Percentiles rank a stretch among this genome's conserved stretches.
These are phyloP conservation scores for Rhinopithecus roxellana DNA, from an alignment of 2,113 vertebrate species.

Conservation along the genomic window DNA sequence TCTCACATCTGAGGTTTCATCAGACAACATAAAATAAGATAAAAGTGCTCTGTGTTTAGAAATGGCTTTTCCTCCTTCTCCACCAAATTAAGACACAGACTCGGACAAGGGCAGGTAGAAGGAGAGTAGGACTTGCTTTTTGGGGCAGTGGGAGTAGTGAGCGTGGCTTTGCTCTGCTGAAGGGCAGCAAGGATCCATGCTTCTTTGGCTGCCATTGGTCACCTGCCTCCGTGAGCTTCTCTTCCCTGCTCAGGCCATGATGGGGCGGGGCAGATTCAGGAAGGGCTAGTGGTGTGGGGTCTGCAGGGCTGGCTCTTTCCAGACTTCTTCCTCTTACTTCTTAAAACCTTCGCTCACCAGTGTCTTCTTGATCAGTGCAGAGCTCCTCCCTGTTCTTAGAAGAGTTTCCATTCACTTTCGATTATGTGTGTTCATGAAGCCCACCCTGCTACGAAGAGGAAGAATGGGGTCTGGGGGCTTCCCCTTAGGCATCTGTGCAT, in stretches of 20 bases:
- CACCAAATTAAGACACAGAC: background rate
- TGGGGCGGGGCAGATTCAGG: accelerated
- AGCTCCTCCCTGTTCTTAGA: background rate
- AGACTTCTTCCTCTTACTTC: background rate
- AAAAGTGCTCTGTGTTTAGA: background rate
- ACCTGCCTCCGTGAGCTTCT: background rate
- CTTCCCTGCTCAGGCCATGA: accelerated
- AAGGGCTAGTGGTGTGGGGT: too few relatives aligned
- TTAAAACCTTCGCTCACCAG: background rate
- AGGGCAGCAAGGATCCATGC: background rate
- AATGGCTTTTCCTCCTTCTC: background rate
- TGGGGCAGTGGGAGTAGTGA: background rate
- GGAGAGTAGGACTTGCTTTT: background rate
- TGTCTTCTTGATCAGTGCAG: background rate
- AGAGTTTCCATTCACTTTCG: background rate
- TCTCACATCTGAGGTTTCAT: background rate
- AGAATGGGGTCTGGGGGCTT: accelerated
- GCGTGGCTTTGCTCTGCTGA: background rate
- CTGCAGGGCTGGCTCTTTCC: background rate
- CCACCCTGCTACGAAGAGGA: background rate
- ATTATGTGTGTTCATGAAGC: background rate
- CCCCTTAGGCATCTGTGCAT: background rate
- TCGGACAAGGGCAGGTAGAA: background rate
- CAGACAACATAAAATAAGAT: background rate
- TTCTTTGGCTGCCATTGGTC: background rate